Evolutionary conservation across 1,140 invertebrate genomes (phyloP).

Genomic region (Psilanteris sp.): DNA sequence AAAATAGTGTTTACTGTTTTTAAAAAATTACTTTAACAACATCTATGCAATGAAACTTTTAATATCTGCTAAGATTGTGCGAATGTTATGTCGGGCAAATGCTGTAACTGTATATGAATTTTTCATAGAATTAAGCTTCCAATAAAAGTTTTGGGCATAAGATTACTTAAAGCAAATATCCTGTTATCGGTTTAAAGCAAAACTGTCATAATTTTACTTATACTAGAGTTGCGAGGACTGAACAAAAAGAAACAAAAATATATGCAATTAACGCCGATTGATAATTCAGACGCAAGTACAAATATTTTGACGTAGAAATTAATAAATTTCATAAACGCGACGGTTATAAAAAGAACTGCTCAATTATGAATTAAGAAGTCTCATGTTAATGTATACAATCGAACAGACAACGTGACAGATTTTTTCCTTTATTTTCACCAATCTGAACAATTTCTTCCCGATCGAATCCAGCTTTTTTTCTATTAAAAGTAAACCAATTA

Average conservation of each 20-base stretch:
- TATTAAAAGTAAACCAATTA: too few relatives aligned
- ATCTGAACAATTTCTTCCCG: too few relatives aligned
- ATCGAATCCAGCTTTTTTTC: too few relatives aligned
- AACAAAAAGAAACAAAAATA: slow-evolving; percentile 8
- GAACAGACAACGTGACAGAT: slow-evolving; percentile 47
- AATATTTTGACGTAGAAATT: slow-evolving; percentile 49
- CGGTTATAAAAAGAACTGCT: slow-evolving; percentile 47
- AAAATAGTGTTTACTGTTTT: too few relatives aligned
- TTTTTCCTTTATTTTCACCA: too few relatives aligned
- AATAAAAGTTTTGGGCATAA: slow-evolving; percentile 10
- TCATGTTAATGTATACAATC: slow-evolving; percentile 24
- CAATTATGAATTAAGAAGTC: slow-evolving; percentile 58
- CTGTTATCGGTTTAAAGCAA: background rate
- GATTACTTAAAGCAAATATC: slow-evolving; percentile 2
- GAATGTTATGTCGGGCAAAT: too few relatives aligned
- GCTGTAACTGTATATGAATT: too few relatives aligned
- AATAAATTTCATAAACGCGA: slow-evolving; percentile 40
- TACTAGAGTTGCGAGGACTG: slow-evolving; percentile 27
- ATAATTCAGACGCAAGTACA: slow-evolving; percentile 33
- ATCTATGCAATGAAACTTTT: too few relatives aligned
- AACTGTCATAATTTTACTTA: slow-evolving; percentile 32
- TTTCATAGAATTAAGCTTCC: slow-evolving; percentile 18
- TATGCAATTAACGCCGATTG: slow-evolving; percentile 8
- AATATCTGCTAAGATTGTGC: slow-evolving; percentile 3
- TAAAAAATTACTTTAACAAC: too few relatives aligned